phyloP scores from a whole-genome alignment of 2,113 vertebrate genomes.

The Papio anubis region DNA sequence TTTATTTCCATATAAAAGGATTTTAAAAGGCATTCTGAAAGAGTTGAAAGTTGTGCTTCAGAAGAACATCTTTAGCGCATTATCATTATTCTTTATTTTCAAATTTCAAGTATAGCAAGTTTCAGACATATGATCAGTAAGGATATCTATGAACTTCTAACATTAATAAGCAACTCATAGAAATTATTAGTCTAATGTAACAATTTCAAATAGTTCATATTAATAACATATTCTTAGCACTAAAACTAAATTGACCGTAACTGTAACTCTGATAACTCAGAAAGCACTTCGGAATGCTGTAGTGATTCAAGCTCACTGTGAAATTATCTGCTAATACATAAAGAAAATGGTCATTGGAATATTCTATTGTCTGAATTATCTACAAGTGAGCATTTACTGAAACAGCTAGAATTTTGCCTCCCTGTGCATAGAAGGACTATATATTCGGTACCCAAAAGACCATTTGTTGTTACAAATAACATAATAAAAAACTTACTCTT shows the following conservation, averaged over 20 bases:
- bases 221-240: slow-evolving; percentile 27
- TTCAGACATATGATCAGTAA: not conserved
- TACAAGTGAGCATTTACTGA: slow-evolving; percentile 1
- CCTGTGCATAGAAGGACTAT: not conserved
- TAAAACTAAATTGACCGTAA: slow-evolving; percentile 44
- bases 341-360: not conserved
- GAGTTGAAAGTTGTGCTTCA: not conserved
- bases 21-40: not conserved
- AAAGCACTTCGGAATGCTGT: not conserved
- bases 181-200: not conserved
- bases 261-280: not conserved
- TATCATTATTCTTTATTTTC: not conserved
- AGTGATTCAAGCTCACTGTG: not conserved
- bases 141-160: not conserved
- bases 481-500: not conserved
- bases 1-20: not conserved
- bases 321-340: slow-evolving; percentile 1
- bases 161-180: not conserved
- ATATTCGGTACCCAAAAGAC: not conserved
- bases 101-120: slow-evolving; percentile 1
- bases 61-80: not conserved
- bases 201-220: slow-evolving; percentile 34
- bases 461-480: not conserved
- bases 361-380: not conserved
- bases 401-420: not conserved